Evolutionary conservation across 1,140 invertebrate genomes (phyloP).

Genomic region (Elysia chlorotica): DNA sequence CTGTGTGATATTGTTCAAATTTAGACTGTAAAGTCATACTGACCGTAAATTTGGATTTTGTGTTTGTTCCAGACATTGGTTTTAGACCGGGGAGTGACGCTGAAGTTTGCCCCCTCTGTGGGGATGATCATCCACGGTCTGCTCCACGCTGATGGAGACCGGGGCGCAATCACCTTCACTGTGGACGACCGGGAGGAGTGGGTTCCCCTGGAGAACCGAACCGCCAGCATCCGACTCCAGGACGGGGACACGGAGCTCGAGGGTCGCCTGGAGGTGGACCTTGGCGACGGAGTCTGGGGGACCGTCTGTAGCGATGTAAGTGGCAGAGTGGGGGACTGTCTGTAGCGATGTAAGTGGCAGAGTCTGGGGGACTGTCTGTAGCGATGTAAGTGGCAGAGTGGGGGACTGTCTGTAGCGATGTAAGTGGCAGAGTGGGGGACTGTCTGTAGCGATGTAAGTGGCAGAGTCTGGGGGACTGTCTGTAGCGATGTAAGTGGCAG

Average conservation of each 20-base stretch:
- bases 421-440: too few species aligned
- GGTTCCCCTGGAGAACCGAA: slow-evolving; percentile 52
- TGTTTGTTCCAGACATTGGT: slow-evolving; percentile 27
- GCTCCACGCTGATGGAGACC: slow-evolving; percentile 67
- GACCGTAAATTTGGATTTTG: too few species aligned
- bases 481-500: too few species aligned
- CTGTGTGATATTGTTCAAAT: too few species aligned
- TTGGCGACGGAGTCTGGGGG: slow-evolving; percentile 87
- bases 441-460: too few species aligned
- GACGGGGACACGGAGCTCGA: slow-evolving; percentile 52
- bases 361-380: too few species aligned
- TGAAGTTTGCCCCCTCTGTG: slow-evolving; percentile 82
- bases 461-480: too few species aligned
- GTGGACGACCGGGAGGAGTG: slow-evolving; percentile 60
- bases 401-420: too few species aligned
- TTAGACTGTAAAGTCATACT: too few species aligned
- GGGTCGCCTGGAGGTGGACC: slow-evolving; percentile 69
- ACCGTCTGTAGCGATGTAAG: slow-evolving; percentile 83
- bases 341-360: too few species aligned
- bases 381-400: too few species aligned
- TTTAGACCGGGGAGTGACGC: slow-evolving; percentile 75
- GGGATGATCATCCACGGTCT: slow-evolving; percentile 94
- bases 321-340: too few species aligned
- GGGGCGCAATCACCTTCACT: slow-evolving; percentile 31
- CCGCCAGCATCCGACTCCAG: slow-evolving; percentile 44